Conservation (phyloP, 2,797 vertebrate genomes). For the Rhinoraja longicauda region DNA sequence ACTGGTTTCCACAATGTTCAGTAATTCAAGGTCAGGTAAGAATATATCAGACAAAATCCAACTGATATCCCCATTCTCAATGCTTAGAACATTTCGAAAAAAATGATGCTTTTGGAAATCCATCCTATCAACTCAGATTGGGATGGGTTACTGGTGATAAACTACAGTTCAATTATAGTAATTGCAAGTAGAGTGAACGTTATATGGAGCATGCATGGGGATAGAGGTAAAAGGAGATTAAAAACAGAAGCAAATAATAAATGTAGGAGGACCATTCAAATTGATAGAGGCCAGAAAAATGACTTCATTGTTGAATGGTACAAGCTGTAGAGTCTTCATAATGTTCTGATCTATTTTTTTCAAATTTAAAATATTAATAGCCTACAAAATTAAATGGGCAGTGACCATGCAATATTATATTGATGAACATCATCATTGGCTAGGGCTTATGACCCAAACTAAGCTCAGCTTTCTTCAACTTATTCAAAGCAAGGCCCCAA, state of each 20-base stretch:
- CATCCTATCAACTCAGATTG: background rate
- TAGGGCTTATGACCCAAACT: background rate
- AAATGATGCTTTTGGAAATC: background rate
- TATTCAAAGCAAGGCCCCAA: background rate
- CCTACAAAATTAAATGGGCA: background rate
- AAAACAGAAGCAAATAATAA: background rate
- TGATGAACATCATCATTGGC: background rate
- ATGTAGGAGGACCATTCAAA: conserved; percentile 8
- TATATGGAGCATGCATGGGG: background rate
- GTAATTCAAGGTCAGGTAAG: background rate
- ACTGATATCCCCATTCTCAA: background rate
- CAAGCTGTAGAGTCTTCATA: background rate
- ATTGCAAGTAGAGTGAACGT: background rate
- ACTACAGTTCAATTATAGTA: background rate
- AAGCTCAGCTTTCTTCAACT: background rate
- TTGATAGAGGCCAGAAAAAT: background rate
- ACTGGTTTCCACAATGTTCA: background rate
- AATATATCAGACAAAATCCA: background rate
- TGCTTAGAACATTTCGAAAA: background rate
- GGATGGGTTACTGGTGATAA: too few relatives aligned
- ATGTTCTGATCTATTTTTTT: background rate
- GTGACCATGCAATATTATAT: background rate
- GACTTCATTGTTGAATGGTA: background rate
- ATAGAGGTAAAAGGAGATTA: background rate
- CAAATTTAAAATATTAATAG: background rate